Base-by-base conservation (phyloP, 2,888 invertebrate species). In the Drosophila longiperda region DNA sequence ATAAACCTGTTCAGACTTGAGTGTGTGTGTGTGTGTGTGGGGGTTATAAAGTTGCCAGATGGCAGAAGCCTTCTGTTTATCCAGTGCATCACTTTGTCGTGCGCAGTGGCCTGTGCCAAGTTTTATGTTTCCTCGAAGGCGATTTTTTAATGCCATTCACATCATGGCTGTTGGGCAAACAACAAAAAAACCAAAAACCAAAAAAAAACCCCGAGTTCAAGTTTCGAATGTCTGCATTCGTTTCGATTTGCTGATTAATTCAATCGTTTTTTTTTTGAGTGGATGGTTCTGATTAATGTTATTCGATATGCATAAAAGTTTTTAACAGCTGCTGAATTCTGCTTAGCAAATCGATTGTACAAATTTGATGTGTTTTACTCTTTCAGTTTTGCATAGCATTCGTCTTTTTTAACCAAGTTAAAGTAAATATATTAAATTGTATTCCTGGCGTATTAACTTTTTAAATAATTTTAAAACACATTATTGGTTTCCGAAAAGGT, bases 1-100 rank as follows among this genome's bases (percentile, higher is more conserved):
- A 70, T 40, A 58, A 48, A 69, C 49, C 63, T 50, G 38, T 45
- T 34, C 48, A 59, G 45, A 75, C 68, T 60, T 62, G 33, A 60
- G 63, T 60, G 52, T 55, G 33, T 73, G 33, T 54, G 61, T 59
- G 67, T 38, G 53, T 75, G 57, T 17, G 40, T 36, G 29, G 66
- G n/a, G n/a, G n/a, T n/a, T 23, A 53, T 67, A 66, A 67, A 66
- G 64, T 62, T 62, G 54, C 61, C 63, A 77, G 73, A 38, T 77
- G 81, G 52, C 63, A 54, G 71, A 17, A 52, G 54, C 26, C 65
- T 64, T 71, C 76, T 76, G 72, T 67, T 80, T 55, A 77, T 72
- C 78, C 67, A 63, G 73, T 60, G 75, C 75, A 89, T 83, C 78
- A 65, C 61, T 60, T 67, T 73, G 75, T 58, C 63, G 33, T 73